phyloP scores from a whole-genome alignment of 2,113 vertebrate genomes.

The Apodemus sylvaticus region DNA sequence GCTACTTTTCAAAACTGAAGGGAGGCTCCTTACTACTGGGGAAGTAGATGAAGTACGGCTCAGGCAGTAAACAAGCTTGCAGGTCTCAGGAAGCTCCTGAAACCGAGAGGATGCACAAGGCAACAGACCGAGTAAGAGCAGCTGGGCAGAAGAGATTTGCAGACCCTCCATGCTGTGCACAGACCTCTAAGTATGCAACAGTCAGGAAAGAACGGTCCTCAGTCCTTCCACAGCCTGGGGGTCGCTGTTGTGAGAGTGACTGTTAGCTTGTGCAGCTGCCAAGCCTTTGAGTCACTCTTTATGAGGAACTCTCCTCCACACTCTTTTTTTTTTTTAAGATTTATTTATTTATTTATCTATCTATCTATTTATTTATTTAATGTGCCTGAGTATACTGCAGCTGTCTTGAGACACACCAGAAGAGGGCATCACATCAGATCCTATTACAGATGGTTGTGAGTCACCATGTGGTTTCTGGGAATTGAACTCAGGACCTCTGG shows the following conservation, averaged over 20 bases:
- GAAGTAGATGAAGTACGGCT: background rate
- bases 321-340: too few species aligned
- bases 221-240: background rate
- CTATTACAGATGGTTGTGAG: too few species aligned
- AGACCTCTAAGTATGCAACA: background rate
- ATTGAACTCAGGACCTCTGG: too few species aligned
- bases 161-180: background rate
- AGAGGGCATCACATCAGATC: too few species aligned
- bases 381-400: too few species aligned
- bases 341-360: too few species aligned
- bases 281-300: background rate
- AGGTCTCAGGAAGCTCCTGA: background rate
- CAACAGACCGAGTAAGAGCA: background rate
- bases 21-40: background rate
- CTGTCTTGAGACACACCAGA: too few species aligned
- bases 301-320: background rate
- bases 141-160: background rate
- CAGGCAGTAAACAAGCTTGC: background rate
- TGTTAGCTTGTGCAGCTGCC: background rate
- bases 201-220: background rate
- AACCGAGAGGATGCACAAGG: background rate
- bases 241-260: too few species aligned
- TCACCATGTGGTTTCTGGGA: too few species aligned
- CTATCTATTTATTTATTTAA: too few species aligned
- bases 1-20: background rate